These are phyloP conservation scores for Paguma larvata DNA, from an alignment of 2,797 vertebrate species.

Conservation along the genomic window DNA sequence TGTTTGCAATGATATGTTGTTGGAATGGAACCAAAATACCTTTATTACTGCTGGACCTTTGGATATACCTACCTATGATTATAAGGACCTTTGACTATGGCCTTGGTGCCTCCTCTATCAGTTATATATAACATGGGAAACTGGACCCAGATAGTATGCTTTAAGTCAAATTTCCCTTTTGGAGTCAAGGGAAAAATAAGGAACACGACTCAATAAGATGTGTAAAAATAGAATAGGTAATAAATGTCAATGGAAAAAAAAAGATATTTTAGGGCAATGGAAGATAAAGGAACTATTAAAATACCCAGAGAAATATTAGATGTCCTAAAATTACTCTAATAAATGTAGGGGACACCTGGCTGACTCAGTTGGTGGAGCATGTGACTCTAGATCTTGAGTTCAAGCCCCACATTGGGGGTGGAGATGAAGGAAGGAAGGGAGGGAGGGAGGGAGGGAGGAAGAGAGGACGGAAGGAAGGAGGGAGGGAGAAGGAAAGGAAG, in stretches of 20 bases:
- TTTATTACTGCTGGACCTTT: not conserved
- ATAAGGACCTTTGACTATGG: not conserved
- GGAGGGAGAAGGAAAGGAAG: not conserved
- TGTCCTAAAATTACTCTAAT: not conserved
- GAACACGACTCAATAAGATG: not conserved
- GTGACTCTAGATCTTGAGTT: not conserved
- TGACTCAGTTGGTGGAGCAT: not conserved
- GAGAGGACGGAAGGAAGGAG: not conserved
- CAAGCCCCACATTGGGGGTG: not conserved
- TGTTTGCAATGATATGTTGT: too few relatives aligned
- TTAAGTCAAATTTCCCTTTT: not conserved
- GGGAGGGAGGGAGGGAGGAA: not conserved
- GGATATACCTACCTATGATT: not conserved
- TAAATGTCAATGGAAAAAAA: not conserved
- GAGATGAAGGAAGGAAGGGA: not conserved
- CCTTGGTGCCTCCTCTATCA: not conserved
- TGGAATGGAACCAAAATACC: not conserved
- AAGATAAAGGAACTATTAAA: not conserved
- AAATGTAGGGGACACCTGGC: not conserved
- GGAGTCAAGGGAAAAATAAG: not conserved
- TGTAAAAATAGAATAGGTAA: not conserved
- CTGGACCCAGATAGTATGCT: not conserved
- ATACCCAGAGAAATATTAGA: not conserved
- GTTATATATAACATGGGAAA: not conserved
- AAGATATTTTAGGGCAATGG: not conserved